Base-by-base conservation (phyloP, 2,888 invertebrate species). In the Hyposoter dolosus region DNA sequence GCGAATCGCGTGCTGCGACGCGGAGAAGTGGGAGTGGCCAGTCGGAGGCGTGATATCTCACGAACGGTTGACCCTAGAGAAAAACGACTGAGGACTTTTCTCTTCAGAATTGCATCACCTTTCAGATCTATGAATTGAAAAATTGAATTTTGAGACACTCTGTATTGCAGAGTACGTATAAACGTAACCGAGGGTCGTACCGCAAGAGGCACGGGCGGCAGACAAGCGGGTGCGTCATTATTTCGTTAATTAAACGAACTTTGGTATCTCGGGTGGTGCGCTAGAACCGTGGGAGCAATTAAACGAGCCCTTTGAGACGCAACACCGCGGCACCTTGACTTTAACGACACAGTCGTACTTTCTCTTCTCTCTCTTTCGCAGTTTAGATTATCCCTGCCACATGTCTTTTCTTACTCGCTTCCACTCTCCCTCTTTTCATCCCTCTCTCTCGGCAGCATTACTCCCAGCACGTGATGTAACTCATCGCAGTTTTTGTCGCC, bases 191-290 rank as follows among this genome's bases (percentile, higher is more conserved):
- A 35, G 40, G 47, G 60, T 23, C 45, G 45, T 35, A 65, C 81
- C 63, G 66, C 53, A 65, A 74, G 74, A 68, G 56, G 63, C n/a
- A 69, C n/a, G 28, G 50, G 45, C 28, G 47, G 32, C 28, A 45
- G 76, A 71, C 71, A 82, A 79, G 60, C 78, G 79, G 40, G 66
- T 75, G 88, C 86, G 89, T 88, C 90, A 90, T 91, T 93, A 92
- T 92, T 92, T 90, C 91, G 92, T 92, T 93, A 92, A 93, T 93
- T 92, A 92, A 92, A 92, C 90, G 89, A 92, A 92, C 91, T 91
- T 91, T 90, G 88, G 88, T 90, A 90, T 90, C 81, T 79, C 84
- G 50, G 35, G 63, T 32, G 75, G 19, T 76, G 63, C n/a, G 87
- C 89, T 88, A 81, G 88, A 89, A 65, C 63, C 66, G 90, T 87